Percentiles rank a stretch among this genome's conserved stretches.
Evolutionary conservation across 2,113 vertebrate species (phyloP).

Genomic region (Mungos mungo): DNA sequence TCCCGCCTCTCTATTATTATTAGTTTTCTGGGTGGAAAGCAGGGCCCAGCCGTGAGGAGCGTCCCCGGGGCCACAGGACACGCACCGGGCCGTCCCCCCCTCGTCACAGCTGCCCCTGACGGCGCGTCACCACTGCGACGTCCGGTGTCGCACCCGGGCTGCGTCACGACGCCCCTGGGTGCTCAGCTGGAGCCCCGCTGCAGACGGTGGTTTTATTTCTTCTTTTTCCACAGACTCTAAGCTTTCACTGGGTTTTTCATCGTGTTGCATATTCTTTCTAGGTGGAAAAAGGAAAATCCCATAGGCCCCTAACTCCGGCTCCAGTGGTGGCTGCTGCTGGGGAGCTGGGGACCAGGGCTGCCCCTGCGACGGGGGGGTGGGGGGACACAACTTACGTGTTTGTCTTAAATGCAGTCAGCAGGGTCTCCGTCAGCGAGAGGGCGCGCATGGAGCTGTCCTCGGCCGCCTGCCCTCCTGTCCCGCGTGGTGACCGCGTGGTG

Average conservation of each 20-base stretch:
- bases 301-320: slow-evolving; percentile 59
- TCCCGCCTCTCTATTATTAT: background rate
- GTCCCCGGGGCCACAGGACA: background rate
- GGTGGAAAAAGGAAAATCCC: slow-evolving; percentile 69
- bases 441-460: background rate
- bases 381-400: no score
- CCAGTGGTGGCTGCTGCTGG: slow-evolving; percentile 65
- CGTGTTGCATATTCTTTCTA: slow-evolving; percentile 82
- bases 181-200: background rate
- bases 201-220: background rate
- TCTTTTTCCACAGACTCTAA: slow-evolving; percentile 85
- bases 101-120: background rate
- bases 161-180: fast-evolving
- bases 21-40: background rate
- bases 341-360: slow-evolving; percentile 61
- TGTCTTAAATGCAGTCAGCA: no score
- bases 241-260: slow-evolving; percentile 75
- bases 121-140: background rate
- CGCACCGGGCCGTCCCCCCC: slow-evolving; percentile 13
- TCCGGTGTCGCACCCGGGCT: background rate
- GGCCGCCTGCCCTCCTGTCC: background rate
- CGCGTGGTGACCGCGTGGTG: background rate
- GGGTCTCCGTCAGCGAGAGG: background rate
- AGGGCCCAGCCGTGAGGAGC: background rate
- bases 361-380: background rate